Conservation (phyloP, 1,140 invertebrate species). For the Lanistes nyassanus region DNA sequence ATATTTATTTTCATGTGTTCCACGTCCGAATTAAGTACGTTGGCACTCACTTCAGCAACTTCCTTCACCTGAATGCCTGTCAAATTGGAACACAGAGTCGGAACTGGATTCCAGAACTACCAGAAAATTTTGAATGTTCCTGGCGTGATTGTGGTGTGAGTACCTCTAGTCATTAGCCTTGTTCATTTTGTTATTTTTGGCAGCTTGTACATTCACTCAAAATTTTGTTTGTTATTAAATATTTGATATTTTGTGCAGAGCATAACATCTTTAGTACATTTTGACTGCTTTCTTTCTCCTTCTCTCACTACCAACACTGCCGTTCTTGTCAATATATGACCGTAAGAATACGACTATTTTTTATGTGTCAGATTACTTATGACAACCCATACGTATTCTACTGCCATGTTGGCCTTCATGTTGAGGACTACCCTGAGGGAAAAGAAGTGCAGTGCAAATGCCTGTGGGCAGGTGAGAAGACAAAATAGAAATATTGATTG, state of each 20-base stretch:
- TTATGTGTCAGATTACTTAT: slow-evolving; percentile 68
- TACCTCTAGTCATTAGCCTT: neutral
- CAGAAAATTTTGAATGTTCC: slow-evolving; percentile 76
- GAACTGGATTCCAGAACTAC: slow-evolving; percentile 75
- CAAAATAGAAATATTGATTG: no score
- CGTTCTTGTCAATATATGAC: neutral
- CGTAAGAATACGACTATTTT: slow-evolving; percentile 10
- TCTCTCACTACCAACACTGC: no score
- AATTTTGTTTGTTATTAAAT: neutral
- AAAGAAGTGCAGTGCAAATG: slow-evolving; percentile 63
- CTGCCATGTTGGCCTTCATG: slow-evolving; percentile 72
- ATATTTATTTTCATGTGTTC: slow-evolving; percentile 67
- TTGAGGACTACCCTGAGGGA: slow-evolving; percentile 66
- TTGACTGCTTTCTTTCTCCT: no score
- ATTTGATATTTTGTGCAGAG: no score
- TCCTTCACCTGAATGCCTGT: slow-evolving; percentile 48
- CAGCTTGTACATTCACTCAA: neutral
- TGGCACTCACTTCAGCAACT: slow-evolving; percentile 55
- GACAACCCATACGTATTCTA: slow-evolving; percentile 77
- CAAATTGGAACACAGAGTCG: slow-evolving; percentile 58
- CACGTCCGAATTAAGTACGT: slow-evolving; percentile 67
- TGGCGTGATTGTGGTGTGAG: slow-evolving; percentile 79
- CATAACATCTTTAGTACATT: no score
- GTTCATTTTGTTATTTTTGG: neutral
- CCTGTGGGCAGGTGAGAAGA: slow-evolving; percentile 65